Base-by-base conservation (phyloP, 1,140 invertebrate genomes). In the Pogonomyrmex californicus region DNA sequence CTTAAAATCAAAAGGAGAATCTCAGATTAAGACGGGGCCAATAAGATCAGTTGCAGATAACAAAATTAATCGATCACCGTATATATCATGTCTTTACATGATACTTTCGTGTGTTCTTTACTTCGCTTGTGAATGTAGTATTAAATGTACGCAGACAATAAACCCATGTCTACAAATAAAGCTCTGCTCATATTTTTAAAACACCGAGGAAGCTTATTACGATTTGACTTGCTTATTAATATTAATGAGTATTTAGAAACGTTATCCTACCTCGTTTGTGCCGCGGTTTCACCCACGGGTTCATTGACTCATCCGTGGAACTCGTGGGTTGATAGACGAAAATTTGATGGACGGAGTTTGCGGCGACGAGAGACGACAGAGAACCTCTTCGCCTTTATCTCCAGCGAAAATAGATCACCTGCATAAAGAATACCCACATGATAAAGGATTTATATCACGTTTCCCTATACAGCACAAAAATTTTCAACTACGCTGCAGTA, bases 351-450 rank as follows among this genome's bases (percentile, higher is more conserved):
- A 86, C 23, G 66, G 56, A 41, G 36, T 85, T 56, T 63, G 73
- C 56, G 58, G 44, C 83, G 86, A 56, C 49, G 81, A 87, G 62
- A 66, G 56, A 78, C 90, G 87, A 87, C 14, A 38, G 36, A 70
- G 87, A 86, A 87, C 68, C 44, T 75, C 54, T 73, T 83, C 68
- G 87, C 76, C 85, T 91, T 94, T 92, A 95, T 85, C 93, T 94
- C 94, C 93, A 94, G 87, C 93, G 92, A 92, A 94, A 94, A 86
- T 94, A 94, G 88, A 94, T 94, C 78, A 93, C 89, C 93, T 94
- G 91, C 86, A 89, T 65, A 93, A 92, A 88, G 86, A 68, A 76
- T 23, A 82, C 1, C 6, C 30, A 60, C 12, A 23, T 23, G 30
- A 73, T 76, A 9, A 65, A 73, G 23, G 58, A 4, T 4, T 23